A percentile compares a stretch with the other conserved stretches of the same genome.
Conservation (phyloP, 1,140 invertebrate species). For the Penaeus chinensis region DNA sequence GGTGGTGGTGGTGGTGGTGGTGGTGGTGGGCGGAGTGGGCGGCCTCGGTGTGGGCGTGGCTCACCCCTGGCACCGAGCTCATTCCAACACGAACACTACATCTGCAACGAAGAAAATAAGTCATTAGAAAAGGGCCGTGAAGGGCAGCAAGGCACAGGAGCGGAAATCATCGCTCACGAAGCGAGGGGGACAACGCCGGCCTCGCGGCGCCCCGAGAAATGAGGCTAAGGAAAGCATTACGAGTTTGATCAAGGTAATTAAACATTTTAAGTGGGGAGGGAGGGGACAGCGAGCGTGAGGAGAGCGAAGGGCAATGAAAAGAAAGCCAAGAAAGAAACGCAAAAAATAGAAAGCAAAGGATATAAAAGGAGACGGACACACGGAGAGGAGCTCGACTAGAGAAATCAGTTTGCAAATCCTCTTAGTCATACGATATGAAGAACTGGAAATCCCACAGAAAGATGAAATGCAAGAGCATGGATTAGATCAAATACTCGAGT, state of each 20-base stretch:
- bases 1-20: constrained; percentile 45
- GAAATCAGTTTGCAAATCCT: neutral
- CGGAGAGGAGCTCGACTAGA: neutral
- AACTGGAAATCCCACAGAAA: no score
- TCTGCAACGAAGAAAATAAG: constrained; percentile 41
- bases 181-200: no score
- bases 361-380: neutral
- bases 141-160: no score
- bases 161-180: no score
- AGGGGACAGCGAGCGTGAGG: no score
- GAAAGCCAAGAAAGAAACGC: neutral
- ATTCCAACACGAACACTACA: constrained; percentile 57
- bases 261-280: no score
- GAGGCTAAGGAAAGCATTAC: no score
- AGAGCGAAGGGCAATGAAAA: neutral
- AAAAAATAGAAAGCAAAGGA: neutral
- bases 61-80: constrained; percentile 56
- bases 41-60: constrained; percentile 54
- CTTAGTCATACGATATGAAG: no score
- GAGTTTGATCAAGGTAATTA: no score
- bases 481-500: no score
- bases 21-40: constrained; percentile 52
- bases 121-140: neutral
- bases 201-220: no score
- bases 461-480: no score